Base-by-base conservation (phyloP, 2,797 vertebrate genomes). In the Sebastes iracundus region DNA sequence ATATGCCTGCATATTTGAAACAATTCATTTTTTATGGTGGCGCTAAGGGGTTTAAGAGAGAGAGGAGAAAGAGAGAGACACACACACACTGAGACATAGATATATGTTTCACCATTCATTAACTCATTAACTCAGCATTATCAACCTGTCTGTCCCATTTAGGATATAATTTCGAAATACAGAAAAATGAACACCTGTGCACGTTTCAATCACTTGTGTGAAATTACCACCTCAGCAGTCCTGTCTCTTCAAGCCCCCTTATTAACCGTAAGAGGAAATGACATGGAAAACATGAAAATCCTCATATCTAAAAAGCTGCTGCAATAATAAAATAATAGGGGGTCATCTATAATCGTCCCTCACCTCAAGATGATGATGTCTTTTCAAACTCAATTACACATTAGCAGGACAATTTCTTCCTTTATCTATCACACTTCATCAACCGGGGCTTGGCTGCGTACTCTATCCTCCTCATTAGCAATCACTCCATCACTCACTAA, bases 391-490 rank as follows among this genome's bases (percentile, higher is more conserved):
- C 93, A 93, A 94, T 95, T 94, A 94, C 90, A 93, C 92, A 94
- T 94, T 93, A 94, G 87, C 75, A 55, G 88, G 87, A 89, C 88
- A 88, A 90, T 94, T 93, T 94, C 87, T 89, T 87, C 84, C 90
- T 93, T 95, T 94, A 94, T 95, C 92, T 94, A 94, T 94, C 91
- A 94, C 93, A 95, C 92, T 94, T 94, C 91, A 95, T 96, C 94
- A 94, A 88, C 75, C 83, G 56, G 77, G 88, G 77, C 84, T 90
- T 91, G 81, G 89, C 91, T 89, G 86, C 85, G 62, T 80, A 89
- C 79, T 90, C 84, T 87, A 73, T 90, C 88, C 88, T 88, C 74
- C 91, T 95, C 91, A 92, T 94, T 95, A 95, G 91, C 90, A 92
- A 93, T 94, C 92, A 88, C 89, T 95, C 91, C 89, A 95, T 95